Conservation (phyloP, 2,113 vertebrate genomes). For the Zapornia atra region DNA sequence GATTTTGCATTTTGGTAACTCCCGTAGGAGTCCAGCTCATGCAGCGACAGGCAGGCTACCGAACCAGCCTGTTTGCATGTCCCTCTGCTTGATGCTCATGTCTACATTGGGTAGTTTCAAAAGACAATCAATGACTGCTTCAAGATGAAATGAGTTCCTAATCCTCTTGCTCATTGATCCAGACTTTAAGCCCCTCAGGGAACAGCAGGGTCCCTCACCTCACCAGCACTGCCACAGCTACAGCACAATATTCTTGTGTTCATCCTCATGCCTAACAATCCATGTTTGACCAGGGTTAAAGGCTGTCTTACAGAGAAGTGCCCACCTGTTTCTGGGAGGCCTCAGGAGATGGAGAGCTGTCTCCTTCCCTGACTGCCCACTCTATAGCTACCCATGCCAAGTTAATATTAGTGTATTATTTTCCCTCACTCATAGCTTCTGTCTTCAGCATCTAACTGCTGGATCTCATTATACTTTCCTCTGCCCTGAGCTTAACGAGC, state of each 20-base stretch:
- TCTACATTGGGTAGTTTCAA: not conserved
- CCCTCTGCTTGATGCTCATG: not conserved
- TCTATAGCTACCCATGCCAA: not conserved
- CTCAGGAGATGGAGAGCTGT: not conserved
- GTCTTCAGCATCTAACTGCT: not conserved
- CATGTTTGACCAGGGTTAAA: not conserved
- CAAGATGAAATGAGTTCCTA: not conserved
- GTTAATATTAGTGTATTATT: not conserved
- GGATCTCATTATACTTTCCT: not conserved
- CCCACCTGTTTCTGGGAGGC: not conserved
- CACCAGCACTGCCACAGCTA: not conserved
- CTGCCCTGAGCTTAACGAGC: not conserved
- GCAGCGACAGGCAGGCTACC: rapidly evolving
- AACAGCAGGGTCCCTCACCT: not conserved
- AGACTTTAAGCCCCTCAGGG: not conserved
- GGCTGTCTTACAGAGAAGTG: not conserved
- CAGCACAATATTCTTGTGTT: not conserved
- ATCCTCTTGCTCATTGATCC: not conserved
- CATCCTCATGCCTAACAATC: not conserved
- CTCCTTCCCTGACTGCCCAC: not conserved
- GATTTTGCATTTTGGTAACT: not conserved
- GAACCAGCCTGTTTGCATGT: not conserved
- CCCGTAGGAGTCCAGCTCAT: not conserved
- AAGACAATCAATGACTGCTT: not conserved
- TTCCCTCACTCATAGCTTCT: not conserved